Evolutionary conservation across 1,140 invertebrate genomes (phyloP).

Genomic region (Heliconius congener): DNA sequence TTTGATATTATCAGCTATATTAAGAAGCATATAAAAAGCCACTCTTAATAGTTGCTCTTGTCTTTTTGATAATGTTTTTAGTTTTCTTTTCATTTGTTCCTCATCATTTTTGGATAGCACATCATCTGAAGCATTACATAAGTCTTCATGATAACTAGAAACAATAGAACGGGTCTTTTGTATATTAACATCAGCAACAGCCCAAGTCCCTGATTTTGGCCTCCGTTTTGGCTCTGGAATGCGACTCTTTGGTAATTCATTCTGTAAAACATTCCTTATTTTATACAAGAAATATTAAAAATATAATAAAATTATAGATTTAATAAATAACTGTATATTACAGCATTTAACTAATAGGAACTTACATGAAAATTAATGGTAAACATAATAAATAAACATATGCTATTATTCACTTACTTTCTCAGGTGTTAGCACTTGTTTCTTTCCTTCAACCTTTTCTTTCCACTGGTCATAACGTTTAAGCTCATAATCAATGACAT

Average conservation of each 20-base stretch:
- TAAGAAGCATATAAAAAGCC: conserved; percentile 95
- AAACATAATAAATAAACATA: too few species aligned
- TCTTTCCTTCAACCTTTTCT: conserved; percentile 90
- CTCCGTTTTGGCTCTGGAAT: conserved; percentile 86
- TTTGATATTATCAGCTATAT: conserved; percentile 96
- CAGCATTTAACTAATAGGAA: neutral
- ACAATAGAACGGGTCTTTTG: conserved; percentile 82
- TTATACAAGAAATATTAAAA: neutral
- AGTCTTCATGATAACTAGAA: conserved; percentile 85
- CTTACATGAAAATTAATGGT: neutral
- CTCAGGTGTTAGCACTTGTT: conserved; percentile 72
- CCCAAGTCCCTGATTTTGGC: conserved; percentile 86
- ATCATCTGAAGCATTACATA: conserved; percentile 82
- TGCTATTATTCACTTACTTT: conserved; percentile 53
- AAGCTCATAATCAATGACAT: conserved; percentile 97
- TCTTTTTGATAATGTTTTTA: conserved; percentile 91
- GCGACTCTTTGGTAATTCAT: conserved; percentile 84
- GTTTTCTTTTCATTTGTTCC: conserved; percentile 90
- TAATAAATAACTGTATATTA: neutral
- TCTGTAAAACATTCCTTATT: conserved; percentile 55
- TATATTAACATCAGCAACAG: conserved; percentile 79
- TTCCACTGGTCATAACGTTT: conserved; percentile 96
- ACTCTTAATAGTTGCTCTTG: conserved; percentile 95
- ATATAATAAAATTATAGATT: too few species aligned
- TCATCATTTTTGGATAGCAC: conserved; percentile 87